Evolutionary conservation across 2,888 invertebrate species (phyloP).

Genomic region (Linnaemya vulpina): DNA sequence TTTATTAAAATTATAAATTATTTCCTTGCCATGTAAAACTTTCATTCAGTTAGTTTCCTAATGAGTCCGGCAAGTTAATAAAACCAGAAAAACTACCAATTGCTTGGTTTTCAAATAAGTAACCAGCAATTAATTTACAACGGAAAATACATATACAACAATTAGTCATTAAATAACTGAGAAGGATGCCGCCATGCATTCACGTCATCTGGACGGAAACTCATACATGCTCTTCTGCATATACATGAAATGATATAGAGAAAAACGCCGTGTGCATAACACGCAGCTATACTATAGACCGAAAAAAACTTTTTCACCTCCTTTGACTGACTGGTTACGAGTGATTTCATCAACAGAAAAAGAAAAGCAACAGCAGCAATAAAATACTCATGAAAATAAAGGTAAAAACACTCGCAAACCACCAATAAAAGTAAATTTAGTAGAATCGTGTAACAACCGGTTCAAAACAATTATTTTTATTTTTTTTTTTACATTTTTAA

Average conservation of each 20-base stretch:
- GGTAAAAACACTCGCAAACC: conserved; percentile 23
- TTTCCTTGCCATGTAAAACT: conserved; percentile 35
- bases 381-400: conserved; percentile 30
- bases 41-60: conserved; percentile 13
- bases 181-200: conserved; percentile 57
- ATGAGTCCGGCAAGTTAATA: conserved; percentile 22
- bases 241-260: not conserved
- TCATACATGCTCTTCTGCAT: not conserved
- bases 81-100: conserved; percentile 14
- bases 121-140: conserved; percentile 80
- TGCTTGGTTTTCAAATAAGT: conserved; percentile 27
- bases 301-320: conserved; percentile 37
- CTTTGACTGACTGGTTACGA: conserved; percentile 46
- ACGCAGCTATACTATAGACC: not conserved
- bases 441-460: conserved; percentile 68
- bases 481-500: conserved; percentile 34
- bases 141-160: conserved; percentile 79
- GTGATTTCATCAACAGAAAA: conserved; percentile 45
- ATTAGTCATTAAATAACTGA: conserved; percentile 75
- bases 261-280: not conserved
- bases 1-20: conserved; percentile 43
- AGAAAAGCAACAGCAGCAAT: conserved; percentile 12
- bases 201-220: conserved; percentile 64
- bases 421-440: conserved; percentile 46
- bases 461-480: conserved; percentile 67